These are phyloP conservation scores for Cephus nigrinus DNA, from an alignment of 2,888 invertebrate genomes.

Conservation along the genomic window DNA sequence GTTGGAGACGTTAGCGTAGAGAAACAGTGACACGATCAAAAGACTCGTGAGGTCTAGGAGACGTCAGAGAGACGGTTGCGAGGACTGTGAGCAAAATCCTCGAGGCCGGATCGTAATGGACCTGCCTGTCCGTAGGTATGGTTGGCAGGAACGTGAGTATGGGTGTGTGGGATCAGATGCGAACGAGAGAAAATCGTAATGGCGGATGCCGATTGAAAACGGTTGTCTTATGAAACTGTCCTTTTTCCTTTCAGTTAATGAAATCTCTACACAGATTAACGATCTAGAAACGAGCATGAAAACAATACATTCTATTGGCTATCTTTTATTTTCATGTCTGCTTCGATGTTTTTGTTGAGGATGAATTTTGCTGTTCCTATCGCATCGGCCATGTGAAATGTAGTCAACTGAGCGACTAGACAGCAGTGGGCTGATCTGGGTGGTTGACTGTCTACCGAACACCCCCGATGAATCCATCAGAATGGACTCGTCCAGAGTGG, in stretches of 20 bases:
- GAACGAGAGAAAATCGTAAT: background rate
- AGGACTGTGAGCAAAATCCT: conserved; percentile 55
- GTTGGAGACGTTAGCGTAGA: background rate
- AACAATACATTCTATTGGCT: background rate
- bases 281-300: background rate
- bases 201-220: background rate
- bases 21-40: background rate
- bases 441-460: background rate
- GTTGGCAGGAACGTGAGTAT: background rate
- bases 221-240: background rate
- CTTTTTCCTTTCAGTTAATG: background rate
- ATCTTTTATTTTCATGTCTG: background rate
- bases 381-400: background rate
- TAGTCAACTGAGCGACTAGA: background rate
- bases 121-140: background rate
- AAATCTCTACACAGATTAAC: background rate
- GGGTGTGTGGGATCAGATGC: background rate
- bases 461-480: background rate
- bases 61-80: conserved; percentile 35
- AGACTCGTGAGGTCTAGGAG: background rate
- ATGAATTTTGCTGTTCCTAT: background rate
- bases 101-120: background rate
- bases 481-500: conserved; percentile 57
- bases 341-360: background rate
- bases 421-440: background rate